phyloP scores from a whole-genome alignment of 2,113 vertebrate species.

The Nycticorax nycticorax region DNA sequence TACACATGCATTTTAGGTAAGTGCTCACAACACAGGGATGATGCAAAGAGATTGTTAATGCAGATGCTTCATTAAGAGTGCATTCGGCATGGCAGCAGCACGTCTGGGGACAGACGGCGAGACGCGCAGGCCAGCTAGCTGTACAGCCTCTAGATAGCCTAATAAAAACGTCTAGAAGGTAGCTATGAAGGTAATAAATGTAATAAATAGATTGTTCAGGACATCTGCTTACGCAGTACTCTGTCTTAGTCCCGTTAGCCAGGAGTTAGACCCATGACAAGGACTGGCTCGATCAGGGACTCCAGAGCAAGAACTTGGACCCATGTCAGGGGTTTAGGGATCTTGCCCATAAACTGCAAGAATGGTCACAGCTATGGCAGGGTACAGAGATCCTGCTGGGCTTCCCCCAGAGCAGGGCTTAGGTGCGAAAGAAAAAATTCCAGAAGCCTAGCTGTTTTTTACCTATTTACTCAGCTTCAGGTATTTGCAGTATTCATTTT shows the following conservation, averaged over 20 bases:
- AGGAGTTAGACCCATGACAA: not conserved
- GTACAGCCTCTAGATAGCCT: not conserved
- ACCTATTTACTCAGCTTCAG: not conserved
- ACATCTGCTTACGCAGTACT: not conserved
- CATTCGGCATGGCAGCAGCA: not conserved
- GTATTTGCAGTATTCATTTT: not conserved
- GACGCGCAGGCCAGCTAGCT: not conserved
- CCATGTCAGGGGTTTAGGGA: not conserved
- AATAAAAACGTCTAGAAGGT: conserved; percentile 2
- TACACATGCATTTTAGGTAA: not conserved
- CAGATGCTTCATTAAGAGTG: not conserved
- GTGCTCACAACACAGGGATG: not conserved
- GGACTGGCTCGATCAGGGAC: fast-evolving
- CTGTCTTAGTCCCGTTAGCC: not conserved
- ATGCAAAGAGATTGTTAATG: not conserved
- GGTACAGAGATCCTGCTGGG: not conserved
- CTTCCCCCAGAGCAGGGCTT: not conserved
- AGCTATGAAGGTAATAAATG: conserved; percentile 2
- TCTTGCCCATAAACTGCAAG: not conserved
- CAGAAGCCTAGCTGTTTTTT: not conserved
- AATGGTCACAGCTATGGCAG: not conserved
- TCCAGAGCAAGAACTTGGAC: not conserved
- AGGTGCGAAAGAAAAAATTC: not conserved
- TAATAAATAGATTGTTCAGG: not conserved
- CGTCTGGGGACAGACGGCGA: not conserved